Base-by-base conservation (phyloP, 2,797 vertebrate species). In the Sebastiscus albofasciatus region DNA sequence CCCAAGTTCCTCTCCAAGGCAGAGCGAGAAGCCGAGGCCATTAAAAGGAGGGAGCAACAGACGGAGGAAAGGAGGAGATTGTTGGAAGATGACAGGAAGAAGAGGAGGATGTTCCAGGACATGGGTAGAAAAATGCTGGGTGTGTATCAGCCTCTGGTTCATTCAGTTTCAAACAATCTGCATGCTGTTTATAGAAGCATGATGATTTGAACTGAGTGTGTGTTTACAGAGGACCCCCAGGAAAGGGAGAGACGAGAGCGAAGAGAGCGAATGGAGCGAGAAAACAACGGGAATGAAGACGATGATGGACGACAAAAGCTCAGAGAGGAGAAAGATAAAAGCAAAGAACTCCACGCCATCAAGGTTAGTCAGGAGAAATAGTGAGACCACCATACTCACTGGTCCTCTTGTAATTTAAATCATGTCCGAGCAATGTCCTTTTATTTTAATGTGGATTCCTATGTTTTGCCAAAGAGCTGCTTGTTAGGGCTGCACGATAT, bases 1-100 rank as follows among this genome's bases (percentile, higher is more conserved):
- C 98, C 98, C 54, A 99, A 99, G 89, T 99, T 99, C 92, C 95
- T 99, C 76, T 98, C 98, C 58, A 99, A 97, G 91, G 96, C 97
- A 0, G 98, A 99, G 75, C 92, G 98, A 68, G 98, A 99, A 89
- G 97, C 98, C 0, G 98, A 99, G 89, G 98, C 98, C 8, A 49
- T 99, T 78, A 97, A 97, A 68, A 96, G 98, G 10, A 93, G 98
- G 60, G 97, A 97, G 86, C 96, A 95, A 87, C 91, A 97, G 90
- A 96, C 95, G 1, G 98, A 99, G 84, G 98, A 99, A 24, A 95
- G 94, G 26, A 97, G 96, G 87, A 96, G 69, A 88, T 67, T 96
- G 83, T 60, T 98, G 10, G 98, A 99, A 1, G 98, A 99, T 0
- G 98, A 99, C 85, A 96, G 98, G 78, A 98, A 97, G 90, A 99